phyloP scores from a whole-genome alignment of 2,113 vertebrate species.

The Tetrax tetrax region DNA sequence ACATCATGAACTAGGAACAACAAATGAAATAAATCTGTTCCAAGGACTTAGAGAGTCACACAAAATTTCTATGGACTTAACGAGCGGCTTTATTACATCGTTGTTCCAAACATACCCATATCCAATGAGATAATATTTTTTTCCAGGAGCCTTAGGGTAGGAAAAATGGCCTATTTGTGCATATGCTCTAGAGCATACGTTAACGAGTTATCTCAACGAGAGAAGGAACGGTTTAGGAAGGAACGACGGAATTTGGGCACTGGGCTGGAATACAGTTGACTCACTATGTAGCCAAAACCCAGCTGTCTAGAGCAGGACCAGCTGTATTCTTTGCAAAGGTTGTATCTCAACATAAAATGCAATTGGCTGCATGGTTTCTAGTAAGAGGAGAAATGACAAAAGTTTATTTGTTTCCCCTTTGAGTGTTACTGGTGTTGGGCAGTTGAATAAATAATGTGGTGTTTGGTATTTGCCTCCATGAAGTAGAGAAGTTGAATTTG shows the following conservation, averaged over 20 bases:
- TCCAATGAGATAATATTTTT: neutral
- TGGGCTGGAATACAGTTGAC: neutral
- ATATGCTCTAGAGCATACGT: rapidly evolving
- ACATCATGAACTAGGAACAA: conserved; percentile 3
- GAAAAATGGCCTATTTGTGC: neutral
- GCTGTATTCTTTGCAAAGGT: neutral
- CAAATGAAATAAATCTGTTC: conserved; percentile 23
- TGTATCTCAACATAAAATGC: neutral
- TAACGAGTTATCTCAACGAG: neutral
- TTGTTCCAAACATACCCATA: neutral
- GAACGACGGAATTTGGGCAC: neutral
- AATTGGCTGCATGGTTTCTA: neutral
- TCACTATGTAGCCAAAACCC: neutral
- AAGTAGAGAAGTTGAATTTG: neutral
- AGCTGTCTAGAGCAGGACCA: neutral
- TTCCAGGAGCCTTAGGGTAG: neutral
- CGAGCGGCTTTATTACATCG: neutral
- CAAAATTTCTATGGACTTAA: neutral
- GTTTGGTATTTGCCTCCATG: neutral
- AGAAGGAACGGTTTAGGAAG: neutral
- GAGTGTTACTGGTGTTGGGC: neutral
- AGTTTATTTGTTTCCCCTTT: neutral
- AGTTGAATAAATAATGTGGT: neutral
- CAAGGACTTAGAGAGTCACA: neutral
- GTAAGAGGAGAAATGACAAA: neutral